Conservation (phyloP, 2,113 vertebrate species). For the Xenopus laevis region DNA sequence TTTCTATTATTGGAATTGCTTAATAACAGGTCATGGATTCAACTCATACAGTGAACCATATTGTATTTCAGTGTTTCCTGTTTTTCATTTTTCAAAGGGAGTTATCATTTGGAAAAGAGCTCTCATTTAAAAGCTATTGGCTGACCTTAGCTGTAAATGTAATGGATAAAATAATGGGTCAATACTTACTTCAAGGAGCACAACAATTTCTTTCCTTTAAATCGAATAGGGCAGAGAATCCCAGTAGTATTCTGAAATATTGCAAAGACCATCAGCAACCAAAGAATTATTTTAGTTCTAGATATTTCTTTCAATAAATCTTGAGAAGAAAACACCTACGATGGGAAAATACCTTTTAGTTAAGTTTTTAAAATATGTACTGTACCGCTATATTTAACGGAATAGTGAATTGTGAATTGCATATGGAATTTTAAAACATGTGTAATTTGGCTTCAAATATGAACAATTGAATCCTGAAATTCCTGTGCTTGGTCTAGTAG, state of each 20-base stretch:
- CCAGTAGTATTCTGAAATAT: slow-evolving; percentile 14
- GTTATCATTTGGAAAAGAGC: not conserved
- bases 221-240: not conserved
- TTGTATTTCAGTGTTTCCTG: slow-evolving; percentile 13
- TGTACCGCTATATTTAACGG: too few relatives aligned
- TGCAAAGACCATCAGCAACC: slow-evolving; percentile 16
- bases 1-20: too few relatives aligned
- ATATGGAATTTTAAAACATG: too few relatives aligned
- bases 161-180: slow-evolving; percentile 20
- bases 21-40: not conserved
- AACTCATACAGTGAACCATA: not conserved
- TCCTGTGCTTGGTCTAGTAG: too few relatives aligned
- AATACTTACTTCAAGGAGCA: slow-evolving; percentile 19
- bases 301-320: slow-evolving; percentile 12
- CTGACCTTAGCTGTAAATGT: slow-evolving; percentile 14
- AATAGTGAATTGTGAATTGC: too few relatives aligned
- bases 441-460: too few relatives aligned
- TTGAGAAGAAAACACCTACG: slow-evolving; percentile 14
- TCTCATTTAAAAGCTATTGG: not conserved
- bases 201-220: slow-evolving; percentile 3
- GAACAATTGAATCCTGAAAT: too few relatives aligned
- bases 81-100: not conserved
- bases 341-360: too few relatives aligned
- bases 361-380: slow-evolving; percentile 6
- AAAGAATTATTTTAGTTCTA: slow-evolving; percentile 1